phyloP scores from a whole-genome alignment of 2,113 vertebrate genomes.

The Pelodiscus sinensis region DNA sequence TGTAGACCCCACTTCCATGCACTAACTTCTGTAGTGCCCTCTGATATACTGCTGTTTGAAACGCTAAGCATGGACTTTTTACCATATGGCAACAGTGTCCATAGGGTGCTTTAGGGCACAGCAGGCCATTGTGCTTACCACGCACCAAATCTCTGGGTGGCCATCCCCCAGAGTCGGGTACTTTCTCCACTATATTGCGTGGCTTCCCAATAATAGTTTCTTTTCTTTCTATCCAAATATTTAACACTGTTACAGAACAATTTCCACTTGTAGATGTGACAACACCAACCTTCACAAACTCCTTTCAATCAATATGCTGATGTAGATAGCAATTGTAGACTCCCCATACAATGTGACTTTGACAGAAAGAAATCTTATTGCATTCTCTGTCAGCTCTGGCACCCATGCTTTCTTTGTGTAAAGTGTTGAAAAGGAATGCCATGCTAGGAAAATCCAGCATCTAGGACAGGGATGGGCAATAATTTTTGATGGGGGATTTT shows the following conservation, averaged over 20 bases:
- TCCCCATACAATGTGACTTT: background rate
- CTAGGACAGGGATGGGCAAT: background rate
- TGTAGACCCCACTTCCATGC: background rate
- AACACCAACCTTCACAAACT: background rate
- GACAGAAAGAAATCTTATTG: background rate
- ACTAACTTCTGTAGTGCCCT: background rate
- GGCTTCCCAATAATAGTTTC: background rate
- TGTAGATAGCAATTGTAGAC: background rate
- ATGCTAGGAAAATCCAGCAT: background rate
- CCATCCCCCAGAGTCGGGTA: background rate
- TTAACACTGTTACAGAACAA: conserved; percentile 2
- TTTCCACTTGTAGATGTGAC: background rate
- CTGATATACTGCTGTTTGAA: background rate
- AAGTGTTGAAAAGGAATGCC: background rate
- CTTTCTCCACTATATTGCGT: accelerated
- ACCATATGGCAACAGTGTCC: background rate
- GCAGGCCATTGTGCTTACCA: background rate
- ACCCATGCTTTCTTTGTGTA: background rate
- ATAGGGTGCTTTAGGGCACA: background rate
- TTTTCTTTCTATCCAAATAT: background rate
- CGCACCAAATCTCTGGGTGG: background rate
- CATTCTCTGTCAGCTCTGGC: background rate
- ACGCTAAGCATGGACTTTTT: background rate
- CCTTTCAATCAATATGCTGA: background rate
- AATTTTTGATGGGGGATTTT: too few species aligned